Evolutionary conservation across 1,140 invertebrate species (phyloP).

Genomic region (Polypedilum pembai): DNA sequence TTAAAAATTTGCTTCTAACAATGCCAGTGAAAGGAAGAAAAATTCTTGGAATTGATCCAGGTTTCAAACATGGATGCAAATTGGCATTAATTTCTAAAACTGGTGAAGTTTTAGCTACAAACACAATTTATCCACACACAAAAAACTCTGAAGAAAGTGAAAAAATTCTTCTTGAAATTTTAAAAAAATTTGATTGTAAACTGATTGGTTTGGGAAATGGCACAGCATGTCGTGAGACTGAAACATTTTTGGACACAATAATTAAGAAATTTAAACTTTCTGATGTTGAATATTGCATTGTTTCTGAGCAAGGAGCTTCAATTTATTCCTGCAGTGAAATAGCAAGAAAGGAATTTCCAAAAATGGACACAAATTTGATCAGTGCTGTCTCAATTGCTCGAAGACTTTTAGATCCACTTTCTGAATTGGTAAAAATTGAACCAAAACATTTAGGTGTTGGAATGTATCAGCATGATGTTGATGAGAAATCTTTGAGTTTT

Average conservation of each 20-base stretch:
- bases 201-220: slow-evolving; percentile 82
- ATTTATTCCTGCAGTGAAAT: slow-evolving; percentile 81
- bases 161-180: slow-evolving; percentile 33
- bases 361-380: slow-evolving; percentile 70
- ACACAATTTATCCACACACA: slow-evolving; percentile 58
- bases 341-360: slow-evolving; percentile 75
- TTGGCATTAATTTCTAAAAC: slow-evolving; percentile 61
- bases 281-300: slow-evolving; percentile 65
- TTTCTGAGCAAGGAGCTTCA: slow-evolving; percentile 81
- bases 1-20: slow-evolving; percentile 71
- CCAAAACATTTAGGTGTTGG: slow-evolving; percentile 85
- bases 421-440: slow-evolving; percentile 86
- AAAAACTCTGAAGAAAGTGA: slow-evolving; percentile 34
- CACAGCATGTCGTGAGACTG: slow-evolving; percentile 78
- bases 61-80: slow-evolving; percentile 81
- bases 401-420: slow-evolving; percentile 78
- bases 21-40: slow-evolving; percentile 70
- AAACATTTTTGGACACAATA: slow-evolving; percentile 53
- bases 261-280: slow-evolving; percentile 34
- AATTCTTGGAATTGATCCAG: slow-evolving; percentile 81
- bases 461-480: slow-evolving; percentile 88
- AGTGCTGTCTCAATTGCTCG: slow-evolving; percentile 82
- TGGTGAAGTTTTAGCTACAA: slow-evolving; percentile 61
- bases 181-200: slow-evolving; percentile 50
- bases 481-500: slow-evolving; percentile 62